These are phyloP conservation scores for Pipa parva DNA, from an alignment of 2,113 vertebrate species.

Conservation along the genomic window DNA sequence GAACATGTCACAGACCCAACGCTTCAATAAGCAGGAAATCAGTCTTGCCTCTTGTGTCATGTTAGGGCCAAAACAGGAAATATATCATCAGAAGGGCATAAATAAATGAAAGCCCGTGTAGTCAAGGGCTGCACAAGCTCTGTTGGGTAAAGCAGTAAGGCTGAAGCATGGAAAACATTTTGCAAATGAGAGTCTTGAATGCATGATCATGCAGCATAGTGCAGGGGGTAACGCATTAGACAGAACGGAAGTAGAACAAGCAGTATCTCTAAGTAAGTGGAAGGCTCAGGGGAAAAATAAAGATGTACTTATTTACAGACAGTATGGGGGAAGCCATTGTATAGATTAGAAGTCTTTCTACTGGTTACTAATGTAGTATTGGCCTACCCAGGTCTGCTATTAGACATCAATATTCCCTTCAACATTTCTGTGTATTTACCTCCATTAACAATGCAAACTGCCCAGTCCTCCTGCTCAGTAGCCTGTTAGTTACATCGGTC, in stretches of 20 bases:
- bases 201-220: background rate
- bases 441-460: too few species aligned
- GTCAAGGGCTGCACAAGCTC: background rate
- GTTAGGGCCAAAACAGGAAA: background rate
- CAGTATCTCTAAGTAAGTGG: background rate
- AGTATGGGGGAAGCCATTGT: background rate
- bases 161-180: background rate
- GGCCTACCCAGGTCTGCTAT: too few species aligned
- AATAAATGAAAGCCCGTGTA: background rate
- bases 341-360: too few species aligned
- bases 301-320: background rate
- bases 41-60: conserved; percentile 13
- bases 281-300: background rate
- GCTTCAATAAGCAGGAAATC: conserved; percentile 11
- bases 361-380: too few species aligned
- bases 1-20: conserved; percentile 15
- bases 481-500: too few species aligned
- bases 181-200: background rate
- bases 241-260: background rate
- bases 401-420: too few species aligned
- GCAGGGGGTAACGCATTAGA: background rate
- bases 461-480: too few species aligned
- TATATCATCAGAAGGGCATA: background rate
- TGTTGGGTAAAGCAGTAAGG: background rate
- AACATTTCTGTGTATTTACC: too few species aligned